Conservation (phyloP, 2,113 vertebrate species). For the Odontesthes bonariensis region DNA sequence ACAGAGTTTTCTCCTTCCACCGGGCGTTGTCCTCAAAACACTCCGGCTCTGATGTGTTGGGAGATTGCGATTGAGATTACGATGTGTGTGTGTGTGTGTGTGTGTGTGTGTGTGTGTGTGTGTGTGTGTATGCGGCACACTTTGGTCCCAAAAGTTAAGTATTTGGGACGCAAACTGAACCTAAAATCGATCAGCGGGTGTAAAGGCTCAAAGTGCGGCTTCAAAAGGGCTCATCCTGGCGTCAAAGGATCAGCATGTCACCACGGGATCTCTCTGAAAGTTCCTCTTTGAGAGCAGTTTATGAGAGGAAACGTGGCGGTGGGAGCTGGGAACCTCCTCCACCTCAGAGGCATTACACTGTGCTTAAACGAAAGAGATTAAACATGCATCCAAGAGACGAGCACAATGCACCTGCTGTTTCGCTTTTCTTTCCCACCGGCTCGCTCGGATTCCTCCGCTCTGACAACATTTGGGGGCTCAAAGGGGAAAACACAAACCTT, state of each 20-base stretch:
- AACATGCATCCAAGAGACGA: constrained; percentile 36
- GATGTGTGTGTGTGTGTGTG: constrained; percentile 35
- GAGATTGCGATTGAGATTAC: constrained; percentile 47
- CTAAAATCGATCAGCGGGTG: constrained; percentile 48
- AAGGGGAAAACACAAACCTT: not conserved
- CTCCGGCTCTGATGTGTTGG: constrained; percentile 42
- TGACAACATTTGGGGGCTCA: not conserved
- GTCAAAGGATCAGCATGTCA: constrained; percentile 7
- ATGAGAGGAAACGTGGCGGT: not conserved
- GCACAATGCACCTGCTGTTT: constrained; percentile 21
- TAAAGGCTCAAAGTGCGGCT: constrained; percentile 31
- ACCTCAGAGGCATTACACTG: constrained; percentile 33
- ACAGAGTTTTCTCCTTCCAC: constrained; percentile 56
- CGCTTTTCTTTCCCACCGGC: not conserved
- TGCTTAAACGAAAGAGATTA: constrained; percentile 39
- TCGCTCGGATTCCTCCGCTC: constrained; percentile 5
- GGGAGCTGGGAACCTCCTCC: constrained; percentile 23
- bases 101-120: constrained; percentile 37
- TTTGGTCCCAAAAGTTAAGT: not conserved
- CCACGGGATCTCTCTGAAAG: not conserved
- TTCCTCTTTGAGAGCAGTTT: constrained; percentile 20
- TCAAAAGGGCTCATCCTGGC: constrained; percentile 31
- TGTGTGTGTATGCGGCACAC: constrained; percentile 13
- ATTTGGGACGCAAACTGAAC: constrained; percentile 31
- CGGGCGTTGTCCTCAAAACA: constrained; percentile 49